Evolutionary conservation across 2,888 invertebrate species (phyloP), one percentile per base, ranked within the genome.

Genomic region (Tinea pellionella): DNA sequence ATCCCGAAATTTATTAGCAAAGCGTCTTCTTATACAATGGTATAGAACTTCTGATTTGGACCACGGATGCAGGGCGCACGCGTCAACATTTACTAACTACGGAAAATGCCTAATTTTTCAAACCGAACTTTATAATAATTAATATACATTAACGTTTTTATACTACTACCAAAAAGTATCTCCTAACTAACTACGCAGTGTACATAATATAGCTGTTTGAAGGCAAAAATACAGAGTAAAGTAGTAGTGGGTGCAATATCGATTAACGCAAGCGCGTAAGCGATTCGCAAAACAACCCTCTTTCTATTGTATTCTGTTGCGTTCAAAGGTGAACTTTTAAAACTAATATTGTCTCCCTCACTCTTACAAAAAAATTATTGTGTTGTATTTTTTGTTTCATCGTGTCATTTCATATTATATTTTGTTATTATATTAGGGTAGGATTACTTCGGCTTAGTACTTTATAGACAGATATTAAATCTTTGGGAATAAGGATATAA

Each of bases 251-350:
- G 66, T 56, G 64, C 18, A 57, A 65, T 85, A 86, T 86, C 75
- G 86, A 86, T 86, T 80, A 70, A 73, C 86, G 86, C 81, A 81
- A 67, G 86, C 86, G 86, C 79, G 71, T 68, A 69, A 68, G 66
- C 62, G 65, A 70, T 73, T 77, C 65, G 69, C 73, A 68, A 69
- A 16, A 16, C 57, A 53, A 57, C 75, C 75, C 75, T 70, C n/a
- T 32, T 16, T 53, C 16, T 3, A 19, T 57, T 19, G 57, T 15
- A 16, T 57, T 32, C 2, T 15, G 8, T 57, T 56, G 32, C 41
- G 56, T 56, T 43, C 62, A 58, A 42, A 64, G 41, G 64, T 43
- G 60, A 60, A 62, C 61, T 61, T 62, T 55, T 56, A 60, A 61
- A 51, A 60, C 24, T 59, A 60, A 61, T 19, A 60, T 37, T 43